Percentiles rank a stretch among this genome's conserved stretches.
These are phyloP conservation scores for Myodes glareolus DNA, from an alignment of 2,113 vertebrate species.

Conservation along the genomic window DNA sequence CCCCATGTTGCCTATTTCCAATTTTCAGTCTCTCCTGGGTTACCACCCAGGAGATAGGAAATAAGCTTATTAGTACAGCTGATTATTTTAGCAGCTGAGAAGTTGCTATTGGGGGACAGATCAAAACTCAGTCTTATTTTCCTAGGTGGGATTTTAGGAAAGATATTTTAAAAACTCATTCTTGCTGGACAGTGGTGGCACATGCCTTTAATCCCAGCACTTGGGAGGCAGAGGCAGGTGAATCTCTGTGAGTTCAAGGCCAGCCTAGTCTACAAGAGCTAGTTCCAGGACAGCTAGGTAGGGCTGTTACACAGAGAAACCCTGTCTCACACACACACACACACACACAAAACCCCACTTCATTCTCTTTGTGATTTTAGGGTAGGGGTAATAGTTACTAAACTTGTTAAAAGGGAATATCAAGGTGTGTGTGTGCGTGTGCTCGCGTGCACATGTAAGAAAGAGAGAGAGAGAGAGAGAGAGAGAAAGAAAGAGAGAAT, in stretches of 20 bases:
- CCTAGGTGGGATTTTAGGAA: not conserved
- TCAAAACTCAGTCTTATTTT: not conserved
- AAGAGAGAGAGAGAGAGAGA: not conserved
- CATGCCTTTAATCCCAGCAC: too few relatives aligned
- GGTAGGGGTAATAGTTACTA: not conserved
- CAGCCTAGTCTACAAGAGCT: too few relatives aligned
- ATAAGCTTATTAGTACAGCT: not conserved
- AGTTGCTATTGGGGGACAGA: not conserved
- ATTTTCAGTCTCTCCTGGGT: not conserved
- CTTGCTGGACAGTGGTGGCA: not conserved
- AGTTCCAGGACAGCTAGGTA: too few relatives aligned
- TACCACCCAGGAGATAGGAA: too few relatives aligned
- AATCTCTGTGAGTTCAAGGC: too few relatives aligned
- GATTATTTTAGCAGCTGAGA: not conserved
- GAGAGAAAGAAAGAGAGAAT: not conserved
- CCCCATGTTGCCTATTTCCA: not conserved
- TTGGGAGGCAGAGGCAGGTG: too few relatives aligned
- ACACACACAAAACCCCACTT: too few relatives aligned
- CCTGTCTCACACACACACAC: too few relatives aligned
- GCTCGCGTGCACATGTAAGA: too few relatives aligned
- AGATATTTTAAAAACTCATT: not conserved
- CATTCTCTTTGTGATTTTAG: not conserved
- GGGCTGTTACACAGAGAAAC: too few relatives aligned
- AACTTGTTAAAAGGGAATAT: not conserved
- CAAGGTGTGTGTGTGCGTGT: not conserved